A percentile compares a stretch with the other conserved stretches of the same genome.
phyloP scores from a whole-genome alignment of 2,888 invertebrate genomes.

The Chymomyza amoena region DNA sequence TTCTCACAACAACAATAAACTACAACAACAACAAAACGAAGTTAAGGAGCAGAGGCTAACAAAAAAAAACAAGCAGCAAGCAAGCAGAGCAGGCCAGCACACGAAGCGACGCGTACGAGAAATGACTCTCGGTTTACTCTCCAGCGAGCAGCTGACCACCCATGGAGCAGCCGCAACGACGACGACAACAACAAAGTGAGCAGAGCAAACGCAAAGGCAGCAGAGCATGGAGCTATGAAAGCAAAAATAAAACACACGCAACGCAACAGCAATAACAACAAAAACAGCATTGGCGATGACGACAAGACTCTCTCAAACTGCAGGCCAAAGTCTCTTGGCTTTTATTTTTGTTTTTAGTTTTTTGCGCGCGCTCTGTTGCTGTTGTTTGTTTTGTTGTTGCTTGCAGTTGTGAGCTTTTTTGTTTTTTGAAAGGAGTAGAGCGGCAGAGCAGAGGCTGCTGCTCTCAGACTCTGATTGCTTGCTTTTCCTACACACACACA shows the following conservation, averaged over 20 bases:
- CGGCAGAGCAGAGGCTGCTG: conserved; percentile 9
- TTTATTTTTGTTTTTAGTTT: conserved; percentile 2
- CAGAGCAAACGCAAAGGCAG: neutral
- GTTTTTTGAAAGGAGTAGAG: neutral
- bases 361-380: conserved; percentile 1
- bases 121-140: neutral
- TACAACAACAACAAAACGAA: neutral
- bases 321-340: neutral
- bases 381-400: neutral
- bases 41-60: too few species aligned
- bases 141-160: neutral
- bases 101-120: neutral
- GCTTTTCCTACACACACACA: neutral
- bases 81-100: neutral
- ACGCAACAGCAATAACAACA: neutral
- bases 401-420: conserved; percentile 13
- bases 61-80: too few species aligned
- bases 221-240: neutral
- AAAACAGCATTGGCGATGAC: too few species aligned
- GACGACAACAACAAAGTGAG: neutral
- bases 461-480: neutral
- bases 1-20: neutral
- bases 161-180: neutral
- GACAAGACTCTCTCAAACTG: neutral
- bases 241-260: neutral